Evolutionary conservation across 2,888 invertebrate species (phyloP), one percentile per base, ranked within the genome.

Genomic region (Pedicia rivosa): DNA sequence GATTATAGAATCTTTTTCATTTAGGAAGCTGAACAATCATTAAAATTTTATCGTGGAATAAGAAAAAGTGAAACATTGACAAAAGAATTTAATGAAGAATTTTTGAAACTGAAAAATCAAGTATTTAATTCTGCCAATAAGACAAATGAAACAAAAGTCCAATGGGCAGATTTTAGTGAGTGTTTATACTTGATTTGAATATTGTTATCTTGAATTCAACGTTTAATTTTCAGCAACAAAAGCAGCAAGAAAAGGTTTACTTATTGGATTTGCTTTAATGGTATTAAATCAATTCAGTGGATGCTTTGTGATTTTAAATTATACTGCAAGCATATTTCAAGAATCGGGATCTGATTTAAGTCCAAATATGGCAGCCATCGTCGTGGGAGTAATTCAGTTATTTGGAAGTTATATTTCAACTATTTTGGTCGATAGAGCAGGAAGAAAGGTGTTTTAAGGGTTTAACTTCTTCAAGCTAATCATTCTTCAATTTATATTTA

Each of bases 261-360:
- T 50, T 2, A 54, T 59, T 35, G 55, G 59, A 4, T 37, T 55
- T 4, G 53, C 47, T 1, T 44, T 61, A n/a, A 44, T 59, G 45
- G 40, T 46, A 1, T 37, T 56, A 9, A 58, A 59, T 45, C 57
- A 59, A 39, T 44, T 52, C 13, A 54, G 54, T 38, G 60, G 60
- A 14, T 53, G 54, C 36, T 60, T 57, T 35, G 57, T 54, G 4
- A 51, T 60, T 53, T 36, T 60, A 7, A 60, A 52, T 40, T 59
- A 57, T 20, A 55, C 61, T 5, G 56, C 57, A 1, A 45, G 48
- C 4, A 59, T 62, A 12, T 62, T 61, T 31, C 14, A 51, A 19
- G 43, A 54, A 38, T 47, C 58, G 5, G 62, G 59, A 0, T 56
- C 57, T 7, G 54, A 44, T 33, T 27, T 61, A 9, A 31, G 50